Evolutionary conservation across 2,113 vertebrate species (phyloP).

Genomic region (Reinhardtius hippoglossoides): DNA sequence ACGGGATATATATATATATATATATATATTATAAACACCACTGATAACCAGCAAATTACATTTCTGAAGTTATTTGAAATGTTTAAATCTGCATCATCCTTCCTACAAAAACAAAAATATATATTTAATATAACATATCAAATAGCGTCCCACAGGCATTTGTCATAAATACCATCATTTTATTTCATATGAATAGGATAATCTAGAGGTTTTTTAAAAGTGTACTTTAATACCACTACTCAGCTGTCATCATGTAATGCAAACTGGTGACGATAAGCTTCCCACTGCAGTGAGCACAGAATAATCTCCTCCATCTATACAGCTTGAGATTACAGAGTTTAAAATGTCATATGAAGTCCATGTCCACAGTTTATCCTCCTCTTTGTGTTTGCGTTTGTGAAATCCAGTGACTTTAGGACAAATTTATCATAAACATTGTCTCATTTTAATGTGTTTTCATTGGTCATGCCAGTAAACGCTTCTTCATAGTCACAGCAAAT

Average conservation of each 20-base stretch:
- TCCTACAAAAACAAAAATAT: background rate
- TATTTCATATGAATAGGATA: background rate
- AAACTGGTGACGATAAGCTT: constrained; percentile 22
- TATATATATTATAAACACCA: too few species aligned
- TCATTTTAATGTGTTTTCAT: constrained; percentile 9
- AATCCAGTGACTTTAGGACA: constrained; percentile 14
- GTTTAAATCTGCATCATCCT: too few species aligned
- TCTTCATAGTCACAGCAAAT: constrained; percentile 35
- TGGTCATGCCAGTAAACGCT: background rate
- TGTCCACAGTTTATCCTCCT: constrained; percentile 40
- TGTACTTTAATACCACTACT: constrained; percentile 13
- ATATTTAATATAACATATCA: background rate
- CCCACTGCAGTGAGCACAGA: constrained; percentile 10
- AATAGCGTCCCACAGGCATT: background rate
- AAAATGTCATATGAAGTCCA: constrained; percentile 32
- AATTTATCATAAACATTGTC: constrained; percentile 18
- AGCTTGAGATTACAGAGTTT: constrained; percentile 33
- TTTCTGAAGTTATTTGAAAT: too few species aligned
- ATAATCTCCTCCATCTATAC: constrained; percentile 7
- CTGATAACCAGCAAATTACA: too few species aligned
- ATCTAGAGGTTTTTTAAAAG: constrained; percentile 4
- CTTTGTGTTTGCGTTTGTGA: constrained; percentile 34
- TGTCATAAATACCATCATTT: background rate
- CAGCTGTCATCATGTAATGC: constrained; percentile 3
- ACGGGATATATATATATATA: too few species aligned